Base-by-base conservation (phyloP, 2,888 invertebrate species). In the Cephalotes varians region DNA sequence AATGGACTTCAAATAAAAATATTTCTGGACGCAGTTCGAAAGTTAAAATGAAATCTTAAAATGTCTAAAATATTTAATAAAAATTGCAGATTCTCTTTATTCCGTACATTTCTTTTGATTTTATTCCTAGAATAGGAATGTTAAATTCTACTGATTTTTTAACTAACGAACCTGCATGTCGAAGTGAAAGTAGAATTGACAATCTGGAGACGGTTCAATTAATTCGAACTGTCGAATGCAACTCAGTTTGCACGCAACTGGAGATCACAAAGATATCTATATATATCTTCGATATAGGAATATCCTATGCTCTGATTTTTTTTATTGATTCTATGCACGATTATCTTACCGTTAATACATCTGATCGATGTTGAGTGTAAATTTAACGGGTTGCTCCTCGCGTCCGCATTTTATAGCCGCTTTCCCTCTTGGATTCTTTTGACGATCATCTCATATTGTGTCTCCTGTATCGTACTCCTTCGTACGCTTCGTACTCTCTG, bases 401-500 rank as follows among this genome's bases (percentile, higher is more conserved):
- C 37, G 31, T 31, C n/a, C 15, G 18, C 31, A 21, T 37, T 1
- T 21, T 62, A 12, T 37, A 21, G 37, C 58, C 44, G 60, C 10
- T 49, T 74, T 12, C 34, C 62, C 21, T 51, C 2, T 25, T 15
- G 18, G 12, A 12, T 28, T 3, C 25, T 40, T 31, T 54, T n/a
- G 21, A 28, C 56, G 21, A 56, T 1, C 64, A 2, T 51, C 37
- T 37, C n/a, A 51, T 28, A n/a, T 40, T 28, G 54, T n/a, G 49
- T 76, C 37, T 15, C 65, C 44, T 73, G 25, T 73, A 21, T 25
- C 34, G 72, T 40, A 10, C 2, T 18, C 64, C 15, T 60, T 34
- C 31, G 15, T 34, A 44, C 1, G 25, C 34, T 49, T 74, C 58
- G 15, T 73, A 60, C 37, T n/a, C 12, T n/a, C n/a, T n/a, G 49